Conservation (phyloP, 92 coral and sea anemone species). For the Desmophyllum pertusum region DNA sequence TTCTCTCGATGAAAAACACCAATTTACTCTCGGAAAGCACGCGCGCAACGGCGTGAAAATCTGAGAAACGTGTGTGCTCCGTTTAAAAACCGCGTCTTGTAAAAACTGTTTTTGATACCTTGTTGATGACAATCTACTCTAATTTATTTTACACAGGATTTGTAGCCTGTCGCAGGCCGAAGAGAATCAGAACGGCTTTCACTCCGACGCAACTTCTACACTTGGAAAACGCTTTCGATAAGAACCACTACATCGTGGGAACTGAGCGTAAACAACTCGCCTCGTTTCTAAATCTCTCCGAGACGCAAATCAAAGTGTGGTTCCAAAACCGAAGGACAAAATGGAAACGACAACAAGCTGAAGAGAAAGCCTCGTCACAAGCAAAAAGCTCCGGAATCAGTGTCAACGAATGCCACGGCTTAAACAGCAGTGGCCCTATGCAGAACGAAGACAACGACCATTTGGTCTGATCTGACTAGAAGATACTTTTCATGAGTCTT, state of each 20-base stretch:
- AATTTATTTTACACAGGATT: conserved; percentile 60
- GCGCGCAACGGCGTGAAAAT: conserved; percentile 7
- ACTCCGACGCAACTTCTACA: conserved; percentile 95
- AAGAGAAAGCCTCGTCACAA: conserved; percentile 79
- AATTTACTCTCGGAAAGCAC: conserved; percentile 16
- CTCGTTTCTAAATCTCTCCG: conserved; percentile 84
- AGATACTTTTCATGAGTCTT: not conserved
- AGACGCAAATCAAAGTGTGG: conserved; percentile 97
- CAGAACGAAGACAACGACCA: conserved; percentile 63
- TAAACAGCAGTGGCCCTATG: conserved; percentile 27
- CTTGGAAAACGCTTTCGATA: conserved; percentile 93
- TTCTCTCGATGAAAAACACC: conserved; percentile 11
- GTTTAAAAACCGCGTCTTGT: not conserved
- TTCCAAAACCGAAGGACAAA: conserved; percentile 93
- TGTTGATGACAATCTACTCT: not conserved
- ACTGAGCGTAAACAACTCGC: conserved; percentile 94
- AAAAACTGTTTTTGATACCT: not conserved
- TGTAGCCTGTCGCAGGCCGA: conserved; percentile 90
- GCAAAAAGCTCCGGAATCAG: conserved; percentile 47
- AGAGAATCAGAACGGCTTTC: conserved; percentile 88
- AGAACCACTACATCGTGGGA: conserved; percentile 96
- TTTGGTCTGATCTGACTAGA: conserved; percentile 8
- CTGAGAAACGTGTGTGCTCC: not conserved
- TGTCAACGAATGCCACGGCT: conserved; percentile 66
- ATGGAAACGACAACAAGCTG: conserved; percentile 91